phyloP scores from a whole-genome alignment of 1,140 invertebrate genomes.

The Brachionus rubens region DNA sequence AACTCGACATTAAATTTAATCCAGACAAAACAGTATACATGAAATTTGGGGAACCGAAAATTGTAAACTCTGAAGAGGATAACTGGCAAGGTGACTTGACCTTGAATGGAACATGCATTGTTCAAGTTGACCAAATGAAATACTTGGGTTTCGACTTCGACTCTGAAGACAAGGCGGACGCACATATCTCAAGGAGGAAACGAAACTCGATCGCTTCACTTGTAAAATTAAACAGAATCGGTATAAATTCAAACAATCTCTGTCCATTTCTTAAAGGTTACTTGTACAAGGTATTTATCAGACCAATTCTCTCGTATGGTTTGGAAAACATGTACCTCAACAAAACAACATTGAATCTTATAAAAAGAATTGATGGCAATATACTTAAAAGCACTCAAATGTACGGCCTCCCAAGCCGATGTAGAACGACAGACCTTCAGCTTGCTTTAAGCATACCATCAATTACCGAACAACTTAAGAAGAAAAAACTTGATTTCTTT shows the following conservation, averaged over 20 bases:
- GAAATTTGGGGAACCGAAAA: not conserved
- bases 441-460: not conserved
- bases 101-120: not conserved
- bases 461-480: not conserved
- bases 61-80: too few relatives aligned
- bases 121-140: not conserved
- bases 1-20: conserved; percentile 1
- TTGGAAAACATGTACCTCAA: not conserved
- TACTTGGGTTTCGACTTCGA: not conserved
- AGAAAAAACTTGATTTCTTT: not conserved
- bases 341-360: not conserved
- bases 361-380: not conserved
- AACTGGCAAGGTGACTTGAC: not conserved
- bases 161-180: not conserved
- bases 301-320: not conserved
- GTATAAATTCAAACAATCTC: not conserved
- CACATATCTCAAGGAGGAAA: not conserved
- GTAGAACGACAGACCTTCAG: not conserved
- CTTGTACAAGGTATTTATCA: not conserved
- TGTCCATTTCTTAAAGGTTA: not conserved
- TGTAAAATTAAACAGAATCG: not conserved
- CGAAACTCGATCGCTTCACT: not conserved
- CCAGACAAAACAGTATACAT: not conserved
- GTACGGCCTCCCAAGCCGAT: not conserved
- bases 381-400: not conserved